phyloP scores from a whole-genome alignment of 2,113 vertebrate species.

The Morone chrysops region DNA sequence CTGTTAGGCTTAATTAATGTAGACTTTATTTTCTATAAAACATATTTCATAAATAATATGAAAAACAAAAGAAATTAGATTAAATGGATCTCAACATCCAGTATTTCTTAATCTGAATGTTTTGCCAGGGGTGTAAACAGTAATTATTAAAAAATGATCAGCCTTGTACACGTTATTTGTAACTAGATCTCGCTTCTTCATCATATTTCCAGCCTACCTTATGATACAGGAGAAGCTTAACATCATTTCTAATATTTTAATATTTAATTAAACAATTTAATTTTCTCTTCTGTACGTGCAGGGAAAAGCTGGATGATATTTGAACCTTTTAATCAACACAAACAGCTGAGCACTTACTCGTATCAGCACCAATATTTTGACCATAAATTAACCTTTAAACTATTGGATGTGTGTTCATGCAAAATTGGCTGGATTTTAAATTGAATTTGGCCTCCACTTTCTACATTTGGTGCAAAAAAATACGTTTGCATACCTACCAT shows the following conservation, averaged over 20 bases:
- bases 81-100: neutral
- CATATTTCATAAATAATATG: neutral
- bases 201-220: constrained; percentile 4
- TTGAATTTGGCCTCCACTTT: neutral
- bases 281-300: neutral
- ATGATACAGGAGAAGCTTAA: constrained; percentile 11
- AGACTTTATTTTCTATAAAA: neutral
- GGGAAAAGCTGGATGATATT: constrained; percentile 11
- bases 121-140: constrained; percentile 2
- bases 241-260: constrained; percentile 22
- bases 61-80: neutral
- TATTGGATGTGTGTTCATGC: neutral
- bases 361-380: neutral
- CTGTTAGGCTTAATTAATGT: neutral
- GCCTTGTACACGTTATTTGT: constrained; percentile 7
- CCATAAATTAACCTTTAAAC: constrained; percentile 1
- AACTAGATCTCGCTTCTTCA: constrained; percentile 12
- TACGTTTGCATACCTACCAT: neutral
- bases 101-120: neutral
- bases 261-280: constrained; percentile 34
- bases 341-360: constrained; percentile 6
- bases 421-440: neutral
- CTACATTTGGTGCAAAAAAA: neutral
- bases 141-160: constrained; percentile 4
- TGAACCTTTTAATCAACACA: constrained; percentile 38